phyloP scores from a whole-genome alignment of 2,797 vertebrate species.

The Loris lydekkerianus region DNA sequence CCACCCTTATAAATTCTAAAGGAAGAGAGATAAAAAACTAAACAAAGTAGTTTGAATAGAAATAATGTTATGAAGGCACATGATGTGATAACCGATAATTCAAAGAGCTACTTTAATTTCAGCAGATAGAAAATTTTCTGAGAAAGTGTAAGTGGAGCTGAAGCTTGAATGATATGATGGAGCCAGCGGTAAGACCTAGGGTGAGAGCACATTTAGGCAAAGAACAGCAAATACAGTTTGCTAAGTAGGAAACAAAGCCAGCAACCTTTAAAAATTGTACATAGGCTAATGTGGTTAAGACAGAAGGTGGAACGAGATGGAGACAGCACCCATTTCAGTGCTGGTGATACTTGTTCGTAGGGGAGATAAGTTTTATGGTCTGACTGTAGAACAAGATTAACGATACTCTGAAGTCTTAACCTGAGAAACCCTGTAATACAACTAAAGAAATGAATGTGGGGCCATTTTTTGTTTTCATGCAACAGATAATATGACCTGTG shows the following conservation, averaged over 20 bases:
- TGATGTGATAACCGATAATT: not conserved
- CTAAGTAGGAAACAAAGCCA: not conserved
- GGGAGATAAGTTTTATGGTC: not conserved
- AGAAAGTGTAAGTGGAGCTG: conserved; percentile 27
- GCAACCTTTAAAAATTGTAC: not conserved
- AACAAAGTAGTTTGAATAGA: not conserved
- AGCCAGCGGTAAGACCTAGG: not conserved
- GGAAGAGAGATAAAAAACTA: not conserved
- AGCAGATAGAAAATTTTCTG: not conserved
- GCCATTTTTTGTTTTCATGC: not conserved
- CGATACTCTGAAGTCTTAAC: not conserved
- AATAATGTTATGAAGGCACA: not conserved
- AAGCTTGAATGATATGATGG: not conserved
- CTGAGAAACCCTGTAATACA: not conserved
- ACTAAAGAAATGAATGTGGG: not conserved
- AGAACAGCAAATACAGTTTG: not conserved
- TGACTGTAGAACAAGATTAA: not conserved
- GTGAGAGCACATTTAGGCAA: not conserved
- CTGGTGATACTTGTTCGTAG: not conserved
- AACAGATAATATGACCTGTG: not conserved
- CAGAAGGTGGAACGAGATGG: not conserved
- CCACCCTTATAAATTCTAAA: not conserved
- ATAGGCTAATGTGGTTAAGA: not conserved
- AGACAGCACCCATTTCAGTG: not conserved
- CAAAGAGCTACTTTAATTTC: not conserved